Evolutionary conservation across 2,888 invertebrate genomes (phyloP).

Genomic region (Megalurothrips usitatus): DNA sequence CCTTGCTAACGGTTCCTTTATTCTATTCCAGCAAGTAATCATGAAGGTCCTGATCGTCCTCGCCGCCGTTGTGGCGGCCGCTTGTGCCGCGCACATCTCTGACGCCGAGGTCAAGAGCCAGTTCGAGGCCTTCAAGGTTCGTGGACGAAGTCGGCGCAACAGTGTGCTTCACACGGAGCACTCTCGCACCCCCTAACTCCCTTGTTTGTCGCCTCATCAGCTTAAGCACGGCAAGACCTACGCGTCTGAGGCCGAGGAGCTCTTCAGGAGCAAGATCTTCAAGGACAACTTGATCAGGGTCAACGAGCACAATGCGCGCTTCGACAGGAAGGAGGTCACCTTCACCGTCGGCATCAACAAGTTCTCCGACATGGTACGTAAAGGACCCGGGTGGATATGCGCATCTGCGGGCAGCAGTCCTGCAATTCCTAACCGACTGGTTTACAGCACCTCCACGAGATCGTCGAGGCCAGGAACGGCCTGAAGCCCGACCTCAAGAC

Average conservation of each 20-base stretch:
- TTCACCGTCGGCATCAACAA: constrained; percentile 73
- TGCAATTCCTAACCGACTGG: background rate
- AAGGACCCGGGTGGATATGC: no score
- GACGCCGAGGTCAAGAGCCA: constrained; percentile 69
- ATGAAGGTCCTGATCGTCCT: constrained; percentile 50
- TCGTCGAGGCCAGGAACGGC: constrained; percentile 62
- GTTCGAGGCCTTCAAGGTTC: constrained; percentile 71
- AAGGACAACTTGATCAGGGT: constrained; percentile 82
- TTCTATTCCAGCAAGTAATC: background rate
- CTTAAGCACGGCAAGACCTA: constrained; percentile 64
- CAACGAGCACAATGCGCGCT: constrained; percentile 76
- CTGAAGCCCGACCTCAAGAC: constrained; percentile 52
- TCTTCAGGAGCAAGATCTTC: constrained; percentile 81
- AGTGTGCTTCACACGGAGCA: no score
- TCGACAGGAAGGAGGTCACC: constrained; percentile 53
- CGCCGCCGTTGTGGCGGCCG: constrained; percentile 52
- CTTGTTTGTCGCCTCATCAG: constrained; percentile 43
- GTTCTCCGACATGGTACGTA: constrained; percentile 70
- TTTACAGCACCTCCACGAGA: constrained; percentile 68
- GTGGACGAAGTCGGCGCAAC: background rate
- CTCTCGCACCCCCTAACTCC: no score
- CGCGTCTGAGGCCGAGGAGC: constrained; percentile 67
- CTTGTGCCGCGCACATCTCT: constrained; percentile 61
- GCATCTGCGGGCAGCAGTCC: background rate
- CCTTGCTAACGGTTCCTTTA: background rate